A percentile compares a stretch with the other conserved stretches of the same genome.
phyloP scores from a whole-genome alignment of 2,113 vertebrate genomes.

The Daphoenositta chrysoptera region DNA sequence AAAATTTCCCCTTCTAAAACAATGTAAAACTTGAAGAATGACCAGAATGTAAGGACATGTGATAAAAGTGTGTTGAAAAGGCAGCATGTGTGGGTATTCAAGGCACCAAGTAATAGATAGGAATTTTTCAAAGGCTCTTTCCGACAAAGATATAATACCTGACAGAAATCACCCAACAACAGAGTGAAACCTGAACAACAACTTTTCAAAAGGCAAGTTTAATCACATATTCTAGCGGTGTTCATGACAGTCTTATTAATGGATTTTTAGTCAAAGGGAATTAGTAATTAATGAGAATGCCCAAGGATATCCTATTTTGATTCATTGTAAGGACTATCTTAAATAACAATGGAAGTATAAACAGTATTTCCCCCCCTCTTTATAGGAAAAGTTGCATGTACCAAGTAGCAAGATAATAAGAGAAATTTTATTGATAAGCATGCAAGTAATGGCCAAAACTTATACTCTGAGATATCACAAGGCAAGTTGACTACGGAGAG shows the following conservation, averaged over 20 bases:
- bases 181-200: neutral
- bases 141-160: neutral
- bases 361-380: accelerated
- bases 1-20: neutral
- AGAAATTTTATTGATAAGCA: neutral
- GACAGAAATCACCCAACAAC: neutral
- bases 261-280: neutral
- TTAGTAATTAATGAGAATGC: neutral
- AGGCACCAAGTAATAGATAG: neutral
- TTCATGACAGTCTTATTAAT: neutral
- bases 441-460: neutral
- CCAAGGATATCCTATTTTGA: neutral
- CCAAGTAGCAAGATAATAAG: neutral
- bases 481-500: neutral
- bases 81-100: neutral
- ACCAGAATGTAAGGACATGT: neutral
- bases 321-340: neutral
- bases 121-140: neutral
- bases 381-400: neutral
- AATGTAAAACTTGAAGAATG: neutral
- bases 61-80: neutral
- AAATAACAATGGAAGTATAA: neutral
- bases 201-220: neutral
- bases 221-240: neutral
- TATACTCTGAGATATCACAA: neutral